Percentiles rank a stretch among this genome's conserved stretches.
Conservation (phyloP, 2,888 invertebrate genomes). For the Odontocolon sp. region DNA sequence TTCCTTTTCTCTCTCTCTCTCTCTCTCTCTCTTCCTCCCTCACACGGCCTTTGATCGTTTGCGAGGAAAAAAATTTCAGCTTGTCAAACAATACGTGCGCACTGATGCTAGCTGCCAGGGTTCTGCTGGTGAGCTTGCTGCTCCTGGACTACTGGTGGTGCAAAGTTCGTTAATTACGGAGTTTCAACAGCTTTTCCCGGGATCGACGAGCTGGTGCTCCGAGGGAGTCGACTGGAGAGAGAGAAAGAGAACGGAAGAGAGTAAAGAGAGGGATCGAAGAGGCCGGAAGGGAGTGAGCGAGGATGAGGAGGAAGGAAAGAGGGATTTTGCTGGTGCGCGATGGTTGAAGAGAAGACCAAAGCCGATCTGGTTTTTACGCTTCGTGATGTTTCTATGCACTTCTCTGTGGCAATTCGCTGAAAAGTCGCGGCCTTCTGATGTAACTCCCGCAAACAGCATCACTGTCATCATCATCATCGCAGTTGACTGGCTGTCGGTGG, state of each 20-base stretch:
- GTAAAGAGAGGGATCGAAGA: conserved; percentile 43
- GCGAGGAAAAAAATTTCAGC: conserved; percentile 66
- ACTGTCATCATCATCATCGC: conserved; percentile 8
- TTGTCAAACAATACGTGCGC: conserved; percentile 67
- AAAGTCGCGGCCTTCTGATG: conserved; percentile 4
- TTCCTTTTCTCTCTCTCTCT: conserved; percentile 10
- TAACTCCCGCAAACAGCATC: not conserved
- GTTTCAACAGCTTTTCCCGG: conserved; percentile 64
- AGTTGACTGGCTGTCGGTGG: not conserved
- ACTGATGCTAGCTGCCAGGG: conserved; percentile 2
- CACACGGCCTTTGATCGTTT: conserved; percentile 67
- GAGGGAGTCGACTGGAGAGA: conserved; percentile 11
- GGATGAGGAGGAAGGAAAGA: conserved; percentile 15
- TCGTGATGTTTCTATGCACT: conserved; percentile 26
- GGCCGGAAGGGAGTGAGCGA: conserved; percentile 27
- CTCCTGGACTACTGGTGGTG: conserved; percentile 42
- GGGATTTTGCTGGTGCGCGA: conserved; percentile 25
- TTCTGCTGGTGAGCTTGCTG: conserved; percentile 9
- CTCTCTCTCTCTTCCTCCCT: not conserved
- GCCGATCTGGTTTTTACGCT: conserved; percentile 46
- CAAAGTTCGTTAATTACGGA: conserved; percentile 74
- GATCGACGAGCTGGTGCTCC: conserved; percentile 50
- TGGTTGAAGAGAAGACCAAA: conserved; percentile 33
- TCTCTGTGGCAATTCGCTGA: not conserved
- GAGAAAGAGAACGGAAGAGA: conserved; percentile 24